Evolutionary conservation across 92 coral and sea anemone genomes (phyloP), one percentile per base, ranked within the genome.

Genomic region (Epizoanthus illoricatus): DNA sequence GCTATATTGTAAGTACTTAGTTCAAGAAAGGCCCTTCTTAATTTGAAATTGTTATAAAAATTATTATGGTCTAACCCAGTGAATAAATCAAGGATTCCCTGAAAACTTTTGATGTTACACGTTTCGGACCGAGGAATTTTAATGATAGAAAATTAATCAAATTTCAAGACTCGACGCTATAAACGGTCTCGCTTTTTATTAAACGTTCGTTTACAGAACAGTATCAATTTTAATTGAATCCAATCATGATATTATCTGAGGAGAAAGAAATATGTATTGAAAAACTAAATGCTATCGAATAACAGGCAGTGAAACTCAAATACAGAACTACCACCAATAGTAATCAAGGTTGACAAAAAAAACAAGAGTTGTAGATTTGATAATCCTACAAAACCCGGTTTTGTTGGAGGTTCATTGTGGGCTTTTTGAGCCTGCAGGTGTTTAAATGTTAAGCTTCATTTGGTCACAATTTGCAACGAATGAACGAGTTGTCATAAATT

Each of bases 201-300:
- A 45, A 71, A 71, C 33, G 36, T 55, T 71, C 76, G 18, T 43
- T 43, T 19, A 71, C 36, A n/a, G 59, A 71, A 71, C 16, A 17
- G 5, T 47, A 45, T 7, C 21, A 42, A 42, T 0, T 17, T 43
- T n/a, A 49, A 21, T 57, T 47, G 17, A 23, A 8, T 43, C 33
- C 15, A 52, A 3, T 47, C 20, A 71, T 71, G 16, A 18, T 18
- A 24, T 21, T 15, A 7, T 17, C n/a, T n/a, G 21, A 1, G 8
- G 33, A 68, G 41, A 68, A 36, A 43, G 3, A 68, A 68, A 68
- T n/a, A 4, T 68, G 17, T 28, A 66, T 66, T 66, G 71, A 33
- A 16, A 33, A 18, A 24, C 73, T 36, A 43, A 68, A 39, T 39
- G 18, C 21, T 66, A 65, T 65, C 40, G 12, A 65, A 28, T 28